A percentile compares a stretch with the other conserved stretches of the same genome.
These are phyloP conservation scores for Chrysogorgia sp. DNA, from an alignment of 92 coral and sea anemone genomes.

Conservation along the genomic window DNA sequence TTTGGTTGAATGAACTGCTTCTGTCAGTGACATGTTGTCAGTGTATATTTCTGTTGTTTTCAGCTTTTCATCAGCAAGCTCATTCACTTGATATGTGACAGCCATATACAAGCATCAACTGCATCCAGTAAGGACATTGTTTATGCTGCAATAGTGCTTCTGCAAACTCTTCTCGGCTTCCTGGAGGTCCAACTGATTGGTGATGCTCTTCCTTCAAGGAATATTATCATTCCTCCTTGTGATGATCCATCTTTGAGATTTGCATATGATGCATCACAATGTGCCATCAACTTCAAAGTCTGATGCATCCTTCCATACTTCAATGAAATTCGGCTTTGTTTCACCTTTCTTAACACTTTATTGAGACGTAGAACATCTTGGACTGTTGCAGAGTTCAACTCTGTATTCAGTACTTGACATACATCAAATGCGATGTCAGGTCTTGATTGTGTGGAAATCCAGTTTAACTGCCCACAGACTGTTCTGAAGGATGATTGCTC, in stretches of 20 bases:
- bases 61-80: background rate
- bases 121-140: too few relatives aligned
- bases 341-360: too few relatives aligned
- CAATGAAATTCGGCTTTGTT: constrained; percentile 2
- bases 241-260: constrained; percentile 39
- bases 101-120: constrained; percentile 24
- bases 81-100: background rate
- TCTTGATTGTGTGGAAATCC: constrained; percentile 3
- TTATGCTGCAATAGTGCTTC: constrained; percentile 38
- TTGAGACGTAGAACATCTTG: too few relatives aligned
- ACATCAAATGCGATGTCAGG: constrained; percentile 27
- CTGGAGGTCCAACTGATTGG: too few relatives aligned
- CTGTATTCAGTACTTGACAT: constrained; percentile 16
- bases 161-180: constrained; percentile 22
- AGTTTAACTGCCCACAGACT: too few relatives aligned
- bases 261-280: too few relatives aligned
- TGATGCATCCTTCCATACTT: constrained; percentile 1
- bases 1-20: too few relatives aligned
- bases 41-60: too few relatives aligned
- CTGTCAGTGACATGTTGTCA: too few relatives aligned
- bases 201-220: constrained; percentile 40
- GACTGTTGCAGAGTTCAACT: too few relatives aligned
- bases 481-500: constrained; percentile 3
- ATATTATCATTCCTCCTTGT: constrained; percentile 37
- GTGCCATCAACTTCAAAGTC: constrained; percentile 25